These are phyloP conservation scores for Megaceryle maxima DNA, from an alignment of 2,113 vertebrate species.

Conservation along the genomic window DNA sequence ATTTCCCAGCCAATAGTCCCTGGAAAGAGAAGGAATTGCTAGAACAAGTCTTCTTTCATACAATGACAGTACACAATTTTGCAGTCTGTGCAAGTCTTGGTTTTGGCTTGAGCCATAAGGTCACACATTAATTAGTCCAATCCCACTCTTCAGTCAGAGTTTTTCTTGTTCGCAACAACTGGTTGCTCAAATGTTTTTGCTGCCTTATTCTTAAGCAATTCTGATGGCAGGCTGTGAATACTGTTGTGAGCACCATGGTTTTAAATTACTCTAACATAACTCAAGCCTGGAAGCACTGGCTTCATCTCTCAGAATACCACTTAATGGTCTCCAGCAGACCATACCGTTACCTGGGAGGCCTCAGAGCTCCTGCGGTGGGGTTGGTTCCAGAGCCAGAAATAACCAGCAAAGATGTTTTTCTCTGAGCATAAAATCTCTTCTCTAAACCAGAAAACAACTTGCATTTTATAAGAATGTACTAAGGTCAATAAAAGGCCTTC, in stretches of 20 bases:
- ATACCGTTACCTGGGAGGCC: neutral
- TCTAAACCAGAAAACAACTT: constrained; percentile 51
- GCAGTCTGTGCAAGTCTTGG: neutral
- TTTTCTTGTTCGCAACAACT: constrained; percentile 10
- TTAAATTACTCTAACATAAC: neutral
- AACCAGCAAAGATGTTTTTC: neutral
- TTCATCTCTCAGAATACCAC: neutral
- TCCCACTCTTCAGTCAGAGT: neutral
- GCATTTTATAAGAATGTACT: constrained; percentile 24
- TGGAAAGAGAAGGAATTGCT: constrained; percentile 1
- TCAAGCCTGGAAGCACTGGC: constrained; percentile 5
- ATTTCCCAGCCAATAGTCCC: neutral
- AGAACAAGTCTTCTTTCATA: neutral
- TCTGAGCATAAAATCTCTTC: constrained; percentile 21
- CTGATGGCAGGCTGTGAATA: constrained; percentile 1
- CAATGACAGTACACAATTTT: neutral
- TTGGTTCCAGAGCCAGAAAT: constrained; percentile 11
- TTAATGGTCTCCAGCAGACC: constrained; percentile 8
- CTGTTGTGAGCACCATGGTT: neutral
- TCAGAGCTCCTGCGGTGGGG: neutral
- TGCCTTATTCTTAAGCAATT: constrained; percentile 18
- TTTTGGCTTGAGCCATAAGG: constrained; percentile 19
- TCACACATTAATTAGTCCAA: constrained; percentile 27
- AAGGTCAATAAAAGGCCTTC: constrained; percentile 37
- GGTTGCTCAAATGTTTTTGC: neutral